Evolutionary conservation across 1,140 invertebrate species (phyloP), one percentile per base, ranked within the genome.

Genomic region (Pseudomyrmex sp.): DNA sequence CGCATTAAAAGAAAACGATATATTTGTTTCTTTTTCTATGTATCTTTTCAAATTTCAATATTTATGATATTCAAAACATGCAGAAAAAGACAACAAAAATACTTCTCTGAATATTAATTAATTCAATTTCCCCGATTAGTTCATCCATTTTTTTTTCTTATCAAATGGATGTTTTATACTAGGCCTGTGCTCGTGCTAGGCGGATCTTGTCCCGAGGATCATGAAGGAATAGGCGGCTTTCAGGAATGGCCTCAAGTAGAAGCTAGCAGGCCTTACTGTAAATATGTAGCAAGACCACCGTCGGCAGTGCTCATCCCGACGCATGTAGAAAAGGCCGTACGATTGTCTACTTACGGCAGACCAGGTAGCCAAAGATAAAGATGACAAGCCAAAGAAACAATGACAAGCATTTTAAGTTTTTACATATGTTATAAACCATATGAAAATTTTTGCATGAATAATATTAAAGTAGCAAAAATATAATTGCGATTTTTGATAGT

Each of bases 191-290:
- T 99, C 63, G 97, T 99, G 0, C 96, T 99, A 86, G 98, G 97
- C 66, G 98, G 99, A 13, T 97, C 98, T 3, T 98, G 97, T 91
- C 97, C 98, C 61, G 95, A 97, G 91, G 97, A 98, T 93, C 98
- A 99, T 91, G 98, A 99, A 94, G 97, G 97, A 8, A 97, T 98
- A 89, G 98, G 98, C 62, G 98, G 98, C 8, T 99, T 99, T 92
- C 98, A 99, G 94, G 98, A 99, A 94, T 99, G 97, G 94, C 96
- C 97, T 1, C 98, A 99, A 94, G 98, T 99, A 35, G 98, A 99
- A 91, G 94, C 97, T 0, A 96, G 96, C 79, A 95, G 97, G 65
- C 95, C 96, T 2, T 99, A 97, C 91, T 97, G 97, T 92, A 99
- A 99, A 95, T 99, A 98, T 93, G 95, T 97, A 18, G 98, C 97